These are phyloP conservation scores for Rhinogobio ventralis DNA, from an alignment of 2,797 vertebrate genomes.

Conservation along the genomic window DNA sequence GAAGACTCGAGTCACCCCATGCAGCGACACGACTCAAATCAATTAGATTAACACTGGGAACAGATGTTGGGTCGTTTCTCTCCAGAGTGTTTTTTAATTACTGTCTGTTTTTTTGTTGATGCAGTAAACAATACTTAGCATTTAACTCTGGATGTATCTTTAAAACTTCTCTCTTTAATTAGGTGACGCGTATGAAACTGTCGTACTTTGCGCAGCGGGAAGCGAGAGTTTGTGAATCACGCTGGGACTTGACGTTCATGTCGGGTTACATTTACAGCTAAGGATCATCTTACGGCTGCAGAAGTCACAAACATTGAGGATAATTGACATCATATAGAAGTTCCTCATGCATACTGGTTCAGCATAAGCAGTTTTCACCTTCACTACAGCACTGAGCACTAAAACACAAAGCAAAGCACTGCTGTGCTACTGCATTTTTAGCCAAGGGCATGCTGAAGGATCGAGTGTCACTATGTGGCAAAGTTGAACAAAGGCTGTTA, in stretches of 20 bases:
- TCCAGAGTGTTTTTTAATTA: conserved; percentile 74
- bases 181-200: neutral
- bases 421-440: neutral
- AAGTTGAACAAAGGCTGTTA: neutral
- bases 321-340: conserved; percentile 15
- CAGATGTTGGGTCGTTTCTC: conserved; percentile 67
- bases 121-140: conserved; percentile 57
- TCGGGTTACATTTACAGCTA: neutral
- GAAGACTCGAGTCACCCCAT: conserved; percentile 54
- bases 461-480: conserved; percentile 1
- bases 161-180: conserved; percentile 46
- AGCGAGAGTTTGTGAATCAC: conserved; percentile 9
- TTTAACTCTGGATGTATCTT: conserved; percentile 34
- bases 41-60: conserved; percentile 71
- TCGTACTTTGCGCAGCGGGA: conserved; percentile 15
- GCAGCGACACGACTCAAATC: conserved; percentile 64
- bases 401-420: conserved; percentile 2
- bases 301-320: conserved; percentile 12
- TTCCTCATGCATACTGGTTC: neutral
- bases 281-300: neutral
- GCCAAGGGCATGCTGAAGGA: conserved; percentile 29
- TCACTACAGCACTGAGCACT: neutral
- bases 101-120: conserved; percentile 51
- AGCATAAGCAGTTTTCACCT: conserved; percentile 11
- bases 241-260: conserved; percentile 15